These are phyloP conservation scores for Brachyhypopomus occidentalis DNA, from an alignment of 2,113 vertebrate genomes.

Conservation along the genomic window DNA sequence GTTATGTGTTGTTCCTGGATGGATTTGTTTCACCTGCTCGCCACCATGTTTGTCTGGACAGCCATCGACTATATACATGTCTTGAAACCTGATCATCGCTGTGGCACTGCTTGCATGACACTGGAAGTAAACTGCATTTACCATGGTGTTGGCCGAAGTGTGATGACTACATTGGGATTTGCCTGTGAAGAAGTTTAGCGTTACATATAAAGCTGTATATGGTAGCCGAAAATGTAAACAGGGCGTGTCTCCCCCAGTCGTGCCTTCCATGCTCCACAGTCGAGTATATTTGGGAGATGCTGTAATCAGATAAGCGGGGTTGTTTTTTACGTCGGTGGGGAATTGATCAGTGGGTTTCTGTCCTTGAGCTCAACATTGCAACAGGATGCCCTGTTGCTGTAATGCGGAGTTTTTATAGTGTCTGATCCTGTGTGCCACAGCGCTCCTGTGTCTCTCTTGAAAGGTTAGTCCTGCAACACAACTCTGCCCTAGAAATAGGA, in stretches of 20 bases:
- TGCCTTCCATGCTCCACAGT: not conserved
- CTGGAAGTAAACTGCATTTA: not conserved
- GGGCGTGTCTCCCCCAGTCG: too few relatives aligned
- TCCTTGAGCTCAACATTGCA: slow-evolving; percentile 1
- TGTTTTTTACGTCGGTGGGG: not conserved
- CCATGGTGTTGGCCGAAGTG: not conserved
- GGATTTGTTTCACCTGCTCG: not conserved
- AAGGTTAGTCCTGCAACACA: not conserved
- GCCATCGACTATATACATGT: not conserved
- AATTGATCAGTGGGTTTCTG: slow-evolving; percentile 4
- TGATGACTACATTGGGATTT: too few relatives aligned
- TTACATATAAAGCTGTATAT: too few relatives aligned
- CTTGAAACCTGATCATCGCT: not conserved
- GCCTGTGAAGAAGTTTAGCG: too few relatives aligned
- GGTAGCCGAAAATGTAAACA: too few relatives aligned
- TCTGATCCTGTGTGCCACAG: not conserved
- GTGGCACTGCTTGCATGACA: not conserved
- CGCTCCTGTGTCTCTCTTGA: not conserved
- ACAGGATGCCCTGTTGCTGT: slow-evolving; percentile 1
- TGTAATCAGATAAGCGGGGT: slow-evolving; percentile 6
- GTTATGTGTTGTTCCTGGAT: too few relatives aligned
- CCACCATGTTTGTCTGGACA: not conserved
- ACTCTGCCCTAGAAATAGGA: not conserved
- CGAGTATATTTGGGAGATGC: not conserved
- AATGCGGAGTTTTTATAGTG: not conserved